phyloP scores from a whole-genome alignment of 2,797 vertebrate species.

The Danio jaintianensis region DNA sequence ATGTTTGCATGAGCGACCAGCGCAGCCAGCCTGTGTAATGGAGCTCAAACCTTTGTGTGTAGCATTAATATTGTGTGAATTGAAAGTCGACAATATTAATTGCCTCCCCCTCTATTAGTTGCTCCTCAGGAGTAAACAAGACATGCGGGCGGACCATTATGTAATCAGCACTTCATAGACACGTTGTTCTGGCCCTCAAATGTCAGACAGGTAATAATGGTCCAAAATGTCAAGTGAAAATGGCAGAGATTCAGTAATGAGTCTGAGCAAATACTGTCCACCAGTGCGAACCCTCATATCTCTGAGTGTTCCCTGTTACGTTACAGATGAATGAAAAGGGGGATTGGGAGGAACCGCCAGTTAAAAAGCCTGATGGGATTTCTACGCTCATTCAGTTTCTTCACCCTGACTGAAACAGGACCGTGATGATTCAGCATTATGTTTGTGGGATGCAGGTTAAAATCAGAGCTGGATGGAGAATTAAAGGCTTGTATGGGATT shows the following conservation, averaged over 20 bases:
- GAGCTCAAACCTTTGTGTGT: constrained; percentile 57
- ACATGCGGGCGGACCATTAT: constrained; percentile 50
- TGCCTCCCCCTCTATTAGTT: constrained; percentile 60
- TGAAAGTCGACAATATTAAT: constrained; percentile 58
- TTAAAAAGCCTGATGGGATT: constrained; percentile 20
- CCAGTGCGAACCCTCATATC: constrained; percentile 5
- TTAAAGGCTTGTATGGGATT: not conserved
- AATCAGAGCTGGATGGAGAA: constrained; percentile 1
- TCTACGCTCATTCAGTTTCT: not conserved
- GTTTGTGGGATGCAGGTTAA: not conserved
- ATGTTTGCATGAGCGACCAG: not conserved
- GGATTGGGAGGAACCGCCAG: not conserved
- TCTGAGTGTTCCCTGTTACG: constrained; percentile 16
- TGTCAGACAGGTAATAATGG: constrained; percentile 70
- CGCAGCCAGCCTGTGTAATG: constrained; percentile 30
- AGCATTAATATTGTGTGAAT: constrained; percentile 60
- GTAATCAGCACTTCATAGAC: constrained; percentile 61
- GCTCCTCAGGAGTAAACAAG: constrained; percentile 59
- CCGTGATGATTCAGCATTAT: constrained; percentile 25
- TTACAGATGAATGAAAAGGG: not conserved
- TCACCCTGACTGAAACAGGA: constrained; percentile 1
- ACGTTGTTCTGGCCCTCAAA: constrained; percentile 59
- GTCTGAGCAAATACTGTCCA: constrained; percentile 46
- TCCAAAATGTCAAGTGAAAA: constrained; percentile 69
- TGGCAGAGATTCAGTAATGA: constrained; percentile 64